Evolutionary conservation across 2,113 vertebrate genomes (phyloP).

Genomic region (Esox niger): DNA sequence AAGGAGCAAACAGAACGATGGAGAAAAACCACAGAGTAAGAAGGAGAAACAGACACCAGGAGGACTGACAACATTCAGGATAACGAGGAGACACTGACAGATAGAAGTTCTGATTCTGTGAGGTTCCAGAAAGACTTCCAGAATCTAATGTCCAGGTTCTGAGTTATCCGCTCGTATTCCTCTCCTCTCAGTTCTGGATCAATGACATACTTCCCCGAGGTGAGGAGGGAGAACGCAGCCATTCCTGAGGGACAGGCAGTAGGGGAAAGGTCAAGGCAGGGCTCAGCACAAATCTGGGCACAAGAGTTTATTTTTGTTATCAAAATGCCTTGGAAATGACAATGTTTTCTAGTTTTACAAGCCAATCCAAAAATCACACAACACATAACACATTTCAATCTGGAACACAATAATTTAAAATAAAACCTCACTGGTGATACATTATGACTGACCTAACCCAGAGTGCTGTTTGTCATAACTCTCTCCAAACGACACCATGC

Average conservation of each 20-base stretch:
- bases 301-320: too few relatives aligned
- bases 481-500: constrained; percentile 88
- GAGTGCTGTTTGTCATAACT: constrained; percentile 81
- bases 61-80: too few relatives aligned
- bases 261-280: too few relatives aligned
- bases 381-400: too few relatives aligned
- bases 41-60: background rate
- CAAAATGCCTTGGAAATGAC: too few relatives aligned
- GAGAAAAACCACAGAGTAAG: background rate
- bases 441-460: constrained; percentile 79
- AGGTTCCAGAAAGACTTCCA: constrained; percentile 94
- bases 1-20: background rate
- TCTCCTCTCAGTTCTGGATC: constrained; percentile 84
- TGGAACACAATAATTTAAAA: too few relatives aligned
- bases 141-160: constrained; percentile 86
- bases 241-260: constrained; percentile 68
- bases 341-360: too few relatives aligned
- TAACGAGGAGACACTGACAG: constrained; percentile 59
- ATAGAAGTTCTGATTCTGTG: constrained; percentile 82
- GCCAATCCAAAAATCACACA: too few relatives aligned
- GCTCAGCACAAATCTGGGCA: too few relatives aligned
- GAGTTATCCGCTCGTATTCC: constrained; percentile 85
- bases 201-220: constrained; percentile 83
- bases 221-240: constrained; percentile 83
- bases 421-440: too few relatives aligned